Percentiles rank a stretch among this genome's conserved stretches.
These are phyloP conservation scores for Anarsia innoxiella DNA, from an alignment of 2,888 invertebrate genomes.

Conservation along the genomic window DNA sequence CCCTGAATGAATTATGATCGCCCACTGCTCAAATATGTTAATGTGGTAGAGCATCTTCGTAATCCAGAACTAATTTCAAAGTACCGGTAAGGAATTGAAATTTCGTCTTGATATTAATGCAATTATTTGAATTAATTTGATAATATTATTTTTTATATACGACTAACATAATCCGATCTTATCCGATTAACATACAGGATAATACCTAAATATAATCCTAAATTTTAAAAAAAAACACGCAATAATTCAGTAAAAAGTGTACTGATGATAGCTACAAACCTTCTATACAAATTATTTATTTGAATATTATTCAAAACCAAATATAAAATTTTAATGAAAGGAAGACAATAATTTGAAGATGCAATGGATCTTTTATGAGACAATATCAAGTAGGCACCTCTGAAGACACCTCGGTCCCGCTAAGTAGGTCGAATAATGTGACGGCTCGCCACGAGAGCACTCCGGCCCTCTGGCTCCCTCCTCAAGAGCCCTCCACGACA, in stretches of 20 bases:
- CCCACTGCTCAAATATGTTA: conserved; percentile 10
- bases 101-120: no score
- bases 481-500: conserved; percentile 46
- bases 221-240: no score
- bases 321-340: no score
- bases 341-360: conserved; percentile 6
- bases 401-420: conserved; percentile 53
- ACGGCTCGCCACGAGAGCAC: conserved; percentile 54
- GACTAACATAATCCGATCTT: no score
- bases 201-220: no score
- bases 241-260: no score
- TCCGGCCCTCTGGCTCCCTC: conserved; percentile 51
- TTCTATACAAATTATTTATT: no score
- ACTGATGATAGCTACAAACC: no score
- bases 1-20: conserved; percentile 10
- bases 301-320: neutral
- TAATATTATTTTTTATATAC: no score
- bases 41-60: conserved; percentile 9
- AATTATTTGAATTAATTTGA: no score
- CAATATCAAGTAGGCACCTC: conserved; percentile 42
- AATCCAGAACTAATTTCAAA: conserved; percentile 10
- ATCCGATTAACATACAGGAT: no score
- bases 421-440: conserved; percentile 74
- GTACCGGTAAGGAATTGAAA: conserved; percentile 9
- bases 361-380: conserved; percentile 27